Evolutionary conservation across 2,113 vertebrate genomes (phyloP), one percentile per base, ranked within the genome.

Genomic region (Brachypodius melanocephalos): DNA sequence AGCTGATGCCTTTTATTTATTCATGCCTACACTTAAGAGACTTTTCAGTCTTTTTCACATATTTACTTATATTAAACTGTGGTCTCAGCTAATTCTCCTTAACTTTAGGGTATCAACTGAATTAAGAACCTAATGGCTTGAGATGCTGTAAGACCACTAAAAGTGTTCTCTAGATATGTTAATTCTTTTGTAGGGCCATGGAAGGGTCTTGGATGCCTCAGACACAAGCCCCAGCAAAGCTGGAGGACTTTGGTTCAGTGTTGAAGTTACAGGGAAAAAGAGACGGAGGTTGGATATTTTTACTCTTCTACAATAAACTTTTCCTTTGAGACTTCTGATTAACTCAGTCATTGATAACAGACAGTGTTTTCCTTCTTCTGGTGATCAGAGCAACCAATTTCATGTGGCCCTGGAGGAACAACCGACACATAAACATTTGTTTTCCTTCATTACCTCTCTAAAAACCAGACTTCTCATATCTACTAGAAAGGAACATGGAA

Each of bases 281-380:
- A 14, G 15, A 18, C 1, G 1, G 8, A 4, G 2, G 2, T 14
- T 32, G 22, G 14, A 7, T 0, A 1, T 34, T 79, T 72, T 21
- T 1, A 12, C 18, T 26, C 16, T 76, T 88, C 38, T 71, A 25
- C 21, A 74, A 9, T 22, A 57, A 89, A 36, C 4, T 25, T 89
- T 67, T 84, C 67, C 31, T 88, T 80, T 77, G 55, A 81, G 68
- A 59, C 8, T 81, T 38, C 55, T 87, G 22, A 74, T 78, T 51
- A 71, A 58, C 46, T 58, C 9, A 34, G 31, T 32, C 57, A 52
- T 71, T 77, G 36, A 57, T 9, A 78, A 38, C 26, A 88, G 52
- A 54, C 8, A 34, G 20, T 2, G 0, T 59, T 77, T 77, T 55
- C 28, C n/a, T 90, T 66, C 59, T 59, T 52, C 36, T 49, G 9